Conservation (phyloP, 1,140 invertebrate species). For the Heliothis virescens region DNA sequence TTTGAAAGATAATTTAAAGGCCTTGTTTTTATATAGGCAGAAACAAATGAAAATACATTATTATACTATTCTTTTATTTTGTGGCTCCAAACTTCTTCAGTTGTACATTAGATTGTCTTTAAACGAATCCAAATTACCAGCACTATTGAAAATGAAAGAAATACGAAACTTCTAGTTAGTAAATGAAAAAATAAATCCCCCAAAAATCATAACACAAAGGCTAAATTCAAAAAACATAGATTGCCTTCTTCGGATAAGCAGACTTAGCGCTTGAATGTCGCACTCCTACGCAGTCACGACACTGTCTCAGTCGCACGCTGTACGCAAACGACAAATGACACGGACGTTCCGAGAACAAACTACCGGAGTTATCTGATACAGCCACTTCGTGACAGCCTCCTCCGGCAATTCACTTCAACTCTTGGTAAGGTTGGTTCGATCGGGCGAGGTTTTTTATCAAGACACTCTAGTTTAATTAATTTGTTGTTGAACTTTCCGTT, state of each 20-base stretch:
- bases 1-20: no score
- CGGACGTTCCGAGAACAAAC: slow-evolving; percentile 75
- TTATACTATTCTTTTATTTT: no score
- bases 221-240: background rate
- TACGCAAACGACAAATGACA: slow-evolving; percentile 75
- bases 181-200: background rate
- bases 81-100: no score
- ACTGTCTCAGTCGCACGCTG: slow-evolving; percentile 54
- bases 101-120: no score
- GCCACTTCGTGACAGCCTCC: slow-evolving; percentile 74
- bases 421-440: background rate
- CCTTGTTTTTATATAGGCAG: no score
- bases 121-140: no score
- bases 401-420: slow-evolving; percentile 65
- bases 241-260: slow-evolving; percentile 12
- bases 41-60: no score
- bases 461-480: background rate
- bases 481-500: slow-evolving; percentile 20
- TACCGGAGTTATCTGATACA: slow-evolving; percentile 81
- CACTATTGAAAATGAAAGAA: no score
- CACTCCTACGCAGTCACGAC: slow-evolving; percentile 73
- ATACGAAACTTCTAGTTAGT: no score
- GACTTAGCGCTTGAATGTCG: slow-evolving; percentile 27
- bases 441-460: slow-evolving; percentile 24
- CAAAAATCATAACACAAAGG: background rate